Conservation (phyloP, 2,888 invertebrate genomes). For the Gibbula magus region DNA sequence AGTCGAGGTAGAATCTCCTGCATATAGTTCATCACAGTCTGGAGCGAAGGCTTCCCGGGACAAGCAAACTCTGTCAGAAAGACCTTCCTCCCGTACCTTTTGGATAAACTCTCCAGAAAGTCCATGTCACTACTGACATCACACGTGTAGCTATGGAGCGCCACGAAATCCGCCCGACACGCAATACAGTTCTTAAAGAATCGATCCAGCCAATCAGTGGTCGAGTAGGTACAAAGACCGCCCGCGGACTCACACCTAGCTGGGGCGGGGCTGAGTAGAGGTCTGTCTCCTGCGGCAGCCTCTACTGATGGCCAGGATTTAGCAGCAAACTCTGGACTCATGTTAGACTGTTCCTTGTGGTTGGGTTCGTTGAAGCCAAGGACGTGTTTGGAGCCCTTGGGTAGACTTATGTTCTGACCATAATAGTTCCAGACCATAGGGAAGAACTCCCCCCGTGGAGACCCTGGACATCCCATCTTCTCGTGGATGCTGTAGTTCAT, state of each 20-base stretch:
- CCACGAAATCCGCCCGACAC: slow-evolving; percentile 49
- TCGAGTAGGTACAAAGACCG: slow-evolving; percentile 33
- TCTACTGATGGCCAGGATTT: slow-evolving; percentile 45
- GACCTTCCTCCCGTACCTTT: slow-evolving; percentile 40
- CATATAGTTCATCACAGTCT: slow-evolving; percentile 38
- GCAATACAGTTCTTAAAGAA: slow-evolving; percentile 47
- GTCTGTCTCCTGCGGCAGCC: slow-evolving; percentile 29
- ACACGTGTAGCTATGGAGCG: slow-evolving; percentile 48
- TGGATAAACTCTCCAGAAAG: slow-evolving; percentile 36
- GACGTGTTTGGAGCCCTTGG: slow-evolving; percentile 37
- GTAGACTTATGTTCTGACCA: slow-evolving; percentile 32
- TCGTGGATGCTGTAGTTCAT: slow-evolving; percentile 28
- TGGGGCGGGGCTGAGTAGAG: slow-evolving; percentile 48
- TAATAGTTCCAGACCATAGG: slow-evolving; percentile 54
- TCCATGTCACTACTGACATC: slow-evolving; percentile 38
- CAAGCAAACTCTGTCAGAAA: slow-evolving; percentile 52
- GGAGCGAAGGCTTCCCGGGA: slow-evolving; percentile 29
- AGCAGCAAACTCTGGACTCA: slow-evolving; percentile 46
- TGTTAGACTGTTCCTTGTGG: slow-evolving; percentile 43
- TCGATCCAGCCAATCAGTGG: slow-evolving; percentile 46
- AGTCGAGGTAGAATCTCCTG: slow-evolving; percentile 38
- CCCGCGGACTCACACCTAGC: slow-evolving; percentile 37
- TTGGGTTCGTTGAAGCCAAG: slow-evolving; percentile 59
- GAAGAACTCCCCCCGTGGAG: slow-evolving; percentile 35
- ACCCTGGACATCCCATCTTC: slow-evolving; percentile 20